Conservation (phyloP, 2,113 vertebrate genomes). For the Catharus minimus region DNA sequence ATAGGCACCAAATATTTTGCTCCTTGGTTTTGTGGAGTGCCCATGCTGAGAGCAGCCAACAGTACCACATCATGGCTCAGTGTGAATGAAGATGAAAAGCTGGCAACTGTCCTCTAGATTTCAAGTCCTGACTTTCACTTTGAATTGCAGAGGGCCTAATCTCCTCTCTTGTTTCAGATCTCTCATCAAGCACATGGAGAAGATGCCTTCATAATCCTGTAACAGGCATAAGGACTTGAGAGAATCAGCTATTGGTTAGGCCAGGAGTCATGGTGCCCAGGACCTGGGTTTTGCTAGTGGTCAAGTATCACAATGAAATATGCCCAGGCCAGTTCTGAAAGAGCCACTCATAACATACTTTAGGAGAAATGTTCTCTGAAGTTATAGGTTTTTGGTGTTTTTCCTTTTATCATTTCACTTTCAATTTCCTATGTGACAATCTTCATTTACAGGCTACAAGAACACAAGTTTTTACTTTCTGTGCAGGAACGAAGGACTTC, state of each 20-base stretch:
- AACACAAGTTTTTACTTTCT: not conserved
- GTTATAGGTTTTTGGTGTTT: not conserved
- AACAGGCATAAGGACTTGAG: rapidly evolving
- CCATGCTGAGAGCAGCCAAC: not conserved
- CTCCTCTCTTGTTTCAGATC: not conserved
- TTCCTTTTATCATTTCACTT: not conserved
- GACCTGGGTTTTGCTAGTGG: not conserved
- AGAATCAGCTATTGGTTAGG: not conserved
- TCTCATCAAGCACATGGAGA: not conserved
- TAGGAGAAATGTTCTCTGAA: not conserved
- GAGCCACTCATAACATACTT: not conserved
- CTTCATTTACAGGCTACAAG: not conserved
- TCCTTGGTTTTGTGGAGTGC: not conserved
- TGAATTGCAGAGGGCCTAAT: not conserved
- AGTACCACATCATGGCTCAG: not conserved
- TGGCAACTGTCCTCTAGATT: not conserved
- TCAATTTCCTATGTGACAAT: not conserved
- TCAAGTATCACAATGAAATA: not conserved
- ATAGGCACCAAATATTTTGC: not conserved
- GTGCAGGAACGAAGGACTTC: too few relatives aligned
- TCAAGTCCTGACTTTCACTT: not conserved
- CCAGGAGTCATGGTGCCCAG: not conserved
- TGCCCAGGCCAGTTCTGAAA: not conserved
- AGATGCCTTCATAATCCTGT: not conserved
- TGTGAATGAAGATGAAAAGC: not conserved